Percentiles rank a stretch among this genome's conserved stretches.
Evolutionary conservation across 2,797 vertebrate species (phyloP).

Genomic region (Oophaga sylvatica): DNA sequence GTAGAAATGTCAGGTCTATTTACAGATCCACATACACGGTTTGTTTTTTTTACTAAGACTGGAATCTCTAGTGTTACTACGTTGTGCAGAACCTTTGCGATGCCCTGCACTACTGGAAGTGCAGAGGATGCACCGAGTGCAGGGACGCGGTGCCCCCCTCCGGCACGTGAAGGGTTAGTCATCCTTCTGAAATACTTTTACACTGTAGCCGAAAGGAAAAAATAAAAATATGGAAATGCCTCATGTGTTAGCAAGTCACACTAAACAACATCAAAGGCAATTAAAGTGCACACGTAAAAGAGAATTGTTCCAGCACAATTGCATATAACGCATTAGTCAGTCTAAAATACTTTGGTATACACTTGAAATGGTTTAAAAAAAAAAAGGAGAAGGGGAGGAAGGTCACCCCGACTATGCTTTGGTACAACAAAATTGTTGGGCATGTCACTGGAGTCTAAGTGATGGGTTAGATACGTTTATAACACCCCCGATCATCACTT

Average conservation of each 20-base stretch:
- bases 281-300: conserved; percentile 48
- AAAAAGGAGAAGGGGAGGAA: not conserved
- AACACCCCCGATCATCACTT: not conserved
- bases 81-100: not conserved
- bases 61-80: conserved; percentile 70
- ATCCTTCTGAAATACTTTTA: conserved; percentile 16
- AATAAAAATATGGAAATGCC: not conserved
- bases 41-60: conserved; percentile 67
- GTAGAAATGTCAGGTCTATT: conserved; percentile 68
- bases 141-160: not conserved
- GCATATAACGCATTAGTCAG: conserved; percentile 68
- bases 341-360: conserved; percentile 77
- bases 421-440: conserved; percentile 71
- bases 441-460: conserved; percentile 60
- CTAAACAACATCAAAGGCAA: conserved; percentile 3
- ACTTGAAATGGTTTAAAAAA: conserved; percentile 64
- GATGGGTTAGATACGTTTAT: not conserved
- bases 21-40: conserved; percentile 71
- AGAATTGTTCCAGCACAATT: conserved; percentile 66
- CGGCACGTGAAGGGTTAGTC: conserved; percentile 24
- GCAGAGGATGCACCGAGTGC: not conserved
- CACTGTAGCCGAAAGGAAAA: not conserved
- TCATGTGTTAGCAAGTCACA: not conserved
- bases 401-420: conserved; percentile 69
- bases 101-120: not conserved